Base-by-base conservation (phyloP, 2,113 vertebrate genomes). In the Lota lota region DNA sequence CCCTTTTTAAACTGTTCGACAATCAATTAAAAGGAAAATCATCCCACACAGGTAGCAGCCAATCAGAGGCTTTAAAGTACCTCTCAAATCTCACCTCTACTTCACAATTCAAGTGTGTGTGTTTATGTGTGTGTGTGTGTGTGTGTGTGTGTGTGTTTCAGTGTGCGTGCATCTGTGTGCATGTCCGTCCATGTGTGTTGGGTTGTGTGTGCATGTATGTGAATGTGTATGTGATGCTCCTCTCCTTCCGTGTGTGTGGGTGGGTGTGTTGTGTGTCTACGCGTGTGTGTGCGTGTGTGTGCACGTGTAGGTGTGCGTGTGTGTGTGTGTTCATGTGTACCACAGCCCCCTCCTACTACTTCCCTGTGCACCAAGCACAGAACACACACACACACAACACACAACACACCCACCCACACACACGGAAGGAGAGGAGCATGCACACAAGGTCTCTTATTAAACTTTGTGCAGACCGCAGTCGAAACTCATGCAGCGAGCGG, bases 1-100 rank as follows among this genome's bases (percentile, higher is more conserved):
- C 81, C 79, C 79, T 86, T 89, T 90, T 85, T 78, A 75, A 83
- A 83, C 79, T 79, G 77, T 89, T 84, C 83, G 79, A 89, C 87
- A 91, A 87, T 89, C 88, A 88, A 87, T 89, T 87, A 87, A 72
- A 74, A 79, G 53, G 60, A 67, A 12, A 66, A 7, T 73, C 72
- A 70, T 76, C 75, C 67, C 67, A 47, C 73, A 50, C 20, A 78
- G 62, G 67, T 47, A 36, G 68, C 10, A 56, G 76, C 84, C 77
- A 77, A 88, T 88, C 82, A 70, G 75, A 70, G 22, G 75, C 78
- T 83, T 85, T 78, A 71, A 63, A 83, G 67, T n/a, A 58, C 3
- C 15, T 57, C 15, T 57, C 15, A 16, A 16, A 18, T 78, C 57
- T 19, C 60, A 58, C 66, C 67, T 64, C 63, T 1, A 59, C 64